Conservation (phyloP, 2,797 vertebrate species). For the Danio jaintianensis region DNA sequence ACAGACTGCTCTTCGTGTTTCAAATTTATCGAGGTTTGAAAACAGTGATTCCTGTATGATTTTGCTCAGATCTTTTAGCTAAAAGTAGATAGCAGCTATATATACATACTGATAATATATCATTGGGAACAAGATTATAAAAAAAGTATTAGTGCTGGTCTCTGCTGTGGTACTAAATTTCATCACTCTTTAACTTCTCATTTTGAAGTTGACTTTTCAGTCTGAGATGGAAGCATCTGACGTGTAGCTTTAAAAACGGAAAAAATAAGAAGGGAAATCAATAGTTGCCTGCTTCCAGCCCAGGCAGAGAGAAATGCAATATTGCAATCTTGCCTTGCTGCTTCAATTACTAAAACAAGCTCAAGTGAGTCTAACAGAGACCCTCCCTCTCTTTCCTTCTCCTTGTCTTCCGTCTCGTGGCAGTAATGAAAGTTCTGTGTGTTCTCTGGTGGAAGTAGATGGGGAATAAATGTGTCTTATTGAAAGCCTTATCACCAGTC, state of each 20-base stretch:
- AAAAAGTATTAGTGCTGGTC: background rate
- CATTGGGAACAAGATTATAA: no score
- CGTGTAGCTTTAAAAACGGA: slow-evolving; percentile 22
- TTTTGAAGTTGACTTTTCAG: slow-evolving; percentile 37
- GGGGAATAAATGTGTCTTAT: slow-evolving; percentile 51
- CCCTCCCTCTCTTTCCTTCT: slow-evolving; percentile 16
- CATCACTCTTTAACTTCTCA: background rate
- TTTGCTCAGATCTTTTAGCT: background rate
- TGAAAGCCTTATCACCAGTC: slow-evolving; percentile 47
- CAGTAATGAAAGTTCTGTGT: slow-evolving; percentile 34
- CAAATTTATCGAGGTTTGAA: background rate
- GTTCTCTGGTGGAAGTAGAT: slow-evolving; percentile 35
- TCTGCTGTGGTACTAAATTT: background rate
- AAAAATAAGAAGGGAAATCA: slow-evolving; percentile 11
- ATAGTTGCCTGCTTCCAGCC: slow-evolving; percentile 19
- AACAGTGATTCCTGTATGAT: background rate
- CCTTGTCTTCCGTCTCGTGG: slow-evolving; percentile 24
- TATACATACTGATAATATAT: no score
- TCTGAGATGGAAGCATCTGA: slow-evolving; percentile 45
- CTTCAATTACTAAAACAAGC: slow-evolving; percentile 40
- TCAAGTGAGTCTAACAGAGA: slow-evolving; percentile 13
- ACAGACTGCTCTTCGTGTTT: slow-evolving; percentile 6
- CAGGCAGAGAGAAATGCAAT: slow-evolving; percentile 26
- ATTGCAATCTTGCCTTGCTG: slow-evolving; percentile 23
- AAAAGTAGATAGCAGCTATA: no score